Conservation (phyloP, 2,888 invertebrate genomes). For the Rapana venosa region DNA sequence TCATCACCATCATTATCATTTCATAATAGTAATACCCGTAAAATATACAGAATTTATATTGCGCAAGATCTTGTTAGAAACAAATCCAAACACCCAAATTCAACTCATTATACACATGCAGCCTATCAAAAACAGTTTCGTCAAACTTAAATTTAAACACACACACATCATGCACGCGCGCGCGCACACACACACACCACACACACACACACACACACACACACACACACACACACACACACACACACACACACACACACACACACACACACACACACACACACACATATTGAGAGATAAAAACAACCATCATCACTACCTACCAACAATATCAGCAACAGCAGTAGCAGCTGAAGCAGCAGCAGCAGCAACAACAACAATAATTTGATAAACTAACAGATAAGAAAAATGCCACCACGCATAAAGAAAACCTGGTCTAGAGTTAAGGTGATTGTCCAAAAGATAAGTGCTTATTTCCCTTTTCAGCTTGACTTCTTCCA, state of each 20-base stretch:
- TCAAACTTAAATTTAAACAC: not conserved
- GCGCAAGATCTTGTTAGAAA: not conserved
- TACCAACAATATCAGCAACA: not conserved
- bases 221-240: not conserved
- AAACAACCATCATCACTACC: not conserved
- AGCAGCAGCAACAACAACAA: too few species aligned
- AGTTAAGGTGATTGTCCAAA: too few species aligned
- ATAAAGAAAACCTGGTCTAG: not conserved
- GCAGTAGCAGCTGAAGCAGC: not conserved
- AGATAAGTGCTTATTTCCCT: too few species aligned
- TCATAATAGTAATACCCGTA: too few species aligned
- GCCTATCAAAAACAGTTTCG: not conserved
- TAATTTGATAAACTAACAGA: not conserved
- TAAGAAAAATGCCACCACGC: not conserved
- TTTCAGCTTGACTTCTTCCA: too few species aligned
- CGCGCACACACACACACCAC: not conserved
- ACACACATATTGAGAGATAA: not conserved
- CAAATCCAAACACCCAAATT: not conserved
- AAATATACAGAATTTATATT: too few species aligned
- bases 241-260: not conserved
- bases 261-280: not conserved
- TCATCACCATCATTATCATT: too few species aligned
- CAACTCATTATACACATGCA: not conserved
- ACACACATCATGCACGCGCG: not conserved
- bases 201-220: not conserved